Conservation (phyloP, 1,140 invertebrate genomes). For the Drosophila seguyi region DNA sequence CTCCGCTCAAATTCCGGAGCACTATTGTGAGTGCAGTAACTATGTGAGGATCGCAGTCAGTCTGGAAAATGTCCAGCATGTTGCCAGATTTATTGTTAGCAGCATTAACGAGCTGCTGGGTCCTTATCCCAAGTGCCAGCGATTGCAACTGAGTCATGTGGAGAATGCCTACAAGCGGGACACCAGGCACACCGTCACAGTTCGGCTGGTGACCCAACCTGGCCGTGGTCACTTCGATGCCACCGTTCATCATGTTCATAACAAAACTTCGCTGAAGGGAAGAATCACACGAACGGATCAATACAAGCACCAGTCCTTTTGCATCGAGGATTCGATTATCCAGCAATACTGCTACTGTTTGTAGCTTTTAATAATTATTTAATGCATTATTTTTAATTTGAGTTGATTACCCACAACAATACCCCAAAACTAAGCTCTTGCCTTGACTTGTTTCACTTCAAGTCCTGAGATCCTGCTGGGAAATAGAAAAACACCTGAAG, state of each 20-base stretch:
- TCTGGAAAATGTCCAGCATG: neutral
- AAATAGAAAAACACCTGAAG: neutral
- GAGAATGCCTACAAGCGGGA: slow-evolving; percentile 16
- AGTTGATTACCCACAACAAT: neutral
- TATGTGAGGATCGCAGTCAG: slow-evolving; percentile 6
- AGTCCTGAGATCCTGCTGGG: neutral
- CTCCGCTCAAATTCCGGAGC: slow-evolving; percentile 14
- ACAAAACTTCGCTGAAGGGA: slow-evolving; percentile 2
- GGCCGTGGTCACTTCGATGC: slow-evolving; percentile 23
- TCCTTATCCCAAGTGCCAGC: slow-evolving; percentile 10
- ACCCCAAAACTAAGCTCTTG: neutral
- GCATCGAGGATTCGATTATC: neutral
- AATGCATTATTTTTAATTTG: neutral
- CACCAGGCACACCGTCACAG: neutral
- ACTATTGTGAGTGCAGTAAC: slow-evolving; percentile 17
- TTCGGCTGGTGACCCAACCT: slow-evolving; percentile 16
- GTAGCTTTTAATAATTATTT: neutral
- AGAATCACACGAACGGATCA: slow-evolving; percentile 15
- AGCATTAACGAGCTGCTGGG: slow-evolving; percentile 6
- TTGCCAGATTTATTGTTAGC: slow-evolving; percentile 6
- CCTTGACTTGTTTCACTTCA: neutral
- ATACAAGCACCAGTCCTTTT: slow-evolving; percentile 14
- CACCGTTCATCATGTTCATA: neutral
- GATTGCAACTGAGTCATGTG: slow-evolving; percentile 4
- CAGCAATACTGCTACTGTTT: slow-evolving; percentile 32